Evolutionary conservation across 1,140 invertebrate genomes (phyloP), one percentile per base, ranked within the genome.

Genomic region (Neodiprion fabricii): DNA sequence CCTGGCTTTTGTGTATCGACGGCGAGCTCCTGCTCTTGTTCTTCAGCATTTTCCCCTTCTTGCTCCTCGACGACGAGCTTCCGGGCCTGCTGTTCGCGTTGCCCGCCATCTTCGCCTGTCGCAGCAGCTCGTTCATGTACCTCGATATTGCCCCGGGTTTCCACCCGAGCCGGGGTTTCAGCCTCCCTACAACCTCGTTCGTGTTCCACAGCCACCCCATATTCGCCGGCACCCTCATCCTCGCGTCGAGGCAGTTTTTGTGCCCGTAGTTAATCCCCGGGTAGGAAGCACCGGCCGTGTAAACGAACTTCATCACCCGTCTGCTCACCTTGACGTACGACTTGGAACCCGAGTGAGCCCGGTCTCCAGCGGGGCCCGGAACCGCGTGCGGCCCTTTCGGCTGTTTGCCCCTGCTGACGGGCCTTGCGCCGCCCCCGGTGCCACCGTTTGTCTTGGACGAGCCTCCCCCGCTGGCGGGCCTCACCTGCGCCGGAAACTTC

Each of bases 171-270:
- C 86, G 81, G 3, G 79, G 80, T 67, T 85, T 87, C 10, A 84
- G 9, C 47, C 78, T 81, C 1, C 78, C 0, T 75, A 17, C 11
- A 70, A 74, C 7, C 77, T 82, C 74, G 49, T 65, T 70, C 14
- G 79, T 9, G 72, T 86, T 87, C 86, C 86, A 87, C 7, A 85
- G 47, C 86, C 86, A 87, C 5, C 86, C 85, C 86, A 87, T 87
- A 21, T 87, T 87, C 0, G 82, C 79, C 3, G 86, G 86, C 1
- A 87, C 83, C 49, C 83, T 75, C 70, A 84, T 76, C n/a, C 79
- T 80, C 1, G 82, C 12, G 28, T 85, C 81, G 12, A 86, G 67
- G 74, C 86, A 87, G 49, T 83, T 80, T 68, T 80, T 82, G 47
- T 87, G 86, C 1, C 86, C 86, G 61, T 81, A 83, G 48, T 79